Conservation (phyloP, 2,888 invertebrate species). For the Drosophila pseudotakahashii region DNA sequence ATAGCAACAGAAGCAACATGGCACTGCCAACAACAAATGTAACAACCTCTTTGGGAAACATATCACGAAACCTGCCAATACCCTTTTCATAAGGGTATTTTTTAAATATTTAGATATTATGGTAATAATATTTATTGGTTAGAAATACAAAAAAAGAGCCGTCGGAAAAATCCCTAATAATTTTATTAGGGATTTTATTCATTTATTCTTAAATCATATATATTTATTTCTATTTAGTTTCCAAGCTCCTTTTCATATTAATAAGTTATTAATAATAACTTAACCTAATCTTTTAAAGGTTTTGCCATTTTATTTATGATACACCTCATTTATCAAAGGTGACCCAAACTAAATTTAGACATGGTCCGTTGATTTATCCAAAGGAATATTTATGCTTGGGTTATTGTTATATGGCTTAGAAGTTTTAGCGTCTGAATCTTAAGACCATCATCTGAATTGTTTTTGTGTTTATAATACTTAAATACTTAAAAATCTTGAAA, state of each 20-base stretch:
- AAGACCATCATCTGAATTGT: not conserved
- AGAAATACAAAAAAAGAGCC: no score
- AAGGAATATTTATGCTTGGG: not conserved
- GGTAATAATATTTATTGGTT: not conserved
- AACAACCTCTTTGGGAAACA: no score
- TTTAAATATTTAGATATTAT: not conserved
- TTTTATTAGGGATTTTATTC: no score
- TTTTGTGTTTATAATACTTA: no score
- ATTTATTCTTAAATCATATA: no score
- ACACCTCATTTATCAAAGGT: not conserved
- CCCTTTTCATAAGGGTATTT: slow-evolving; percentile 1
- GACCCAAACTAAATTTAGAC: slow-evolving; percentile 11
- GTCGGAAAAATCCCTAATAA: no score
- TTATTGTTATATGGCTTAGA: slow-evolving; percentile 2
- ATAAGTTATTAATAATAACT: no score
- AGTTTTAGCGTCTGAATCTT: slow-evolving; percentile 7
- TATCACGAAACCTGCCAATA: not conserved
- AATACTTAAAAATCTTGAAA: no score
- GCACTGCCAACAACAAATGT: slow-evolving; percentile 3
- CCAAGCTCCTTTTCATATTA: no score
- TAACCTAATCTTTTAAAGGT: not conserved
- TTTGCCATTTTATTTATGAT: not conserved
- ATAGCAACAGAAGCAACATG: slow-evolving; percentile 36
- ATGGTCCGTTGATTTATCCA: slow-evolving; percentile 13
- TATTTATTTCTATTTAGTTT: no score